These are phyloP conservation scores for Acanthochromis polyacanthus DNA, from an alignment of 2,113 vertebrate species.

Conservation along the genomic window DNA sequence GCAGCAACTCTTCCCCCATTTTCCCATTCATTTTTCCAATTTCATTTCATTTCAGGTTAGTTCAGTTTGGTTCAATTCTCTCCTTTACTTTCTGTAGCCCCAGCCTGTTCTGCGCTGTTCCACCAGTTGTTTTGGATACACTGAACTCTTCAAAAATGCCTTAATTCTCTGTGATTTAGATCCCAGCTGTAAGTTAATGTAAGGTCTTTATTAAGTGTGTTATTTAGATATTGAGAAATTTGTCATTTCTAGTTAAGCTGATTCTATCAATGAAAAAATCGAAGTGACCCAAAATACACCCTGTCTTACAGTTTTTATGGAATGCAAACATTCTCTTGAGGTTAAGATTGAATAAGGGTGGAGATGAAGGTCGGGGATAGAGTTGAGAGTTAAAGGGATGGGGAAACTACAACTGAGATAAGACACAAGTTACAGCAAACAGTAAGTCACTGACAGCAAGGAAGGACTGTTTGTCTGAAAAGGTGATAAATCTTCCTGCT, in stretches of 20 bases:
- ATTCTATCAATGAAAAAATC: not conserved
- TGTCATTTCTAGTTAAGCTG: not conserved
- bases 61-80: slow-evolving; percentile 22
- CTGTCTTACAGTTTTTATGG: not conserved
- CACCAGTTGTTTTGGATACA: no score
- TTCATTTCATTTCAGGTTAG: slow-evolving; percentile 18
- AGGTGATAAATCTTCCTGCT: not conserved
- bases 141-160: slow-evolving; percentile 1
- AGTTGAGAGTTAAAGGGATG: not conserved
- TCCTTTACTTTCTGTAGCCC: slow-evolving; percentile 1
- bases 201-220: slow-evolving; percentile 9
- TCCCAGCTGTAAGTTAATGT: slow-evolving; percentile 28
- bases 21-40: slow-evolving; percentile 32
- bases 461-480: slow-evolving; percentile 36
- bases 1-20: slow-evolving; percentile 16
- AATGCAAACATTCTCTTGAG: not conserved
- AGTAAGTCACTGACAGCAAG: slow-evolving; percentile 9
- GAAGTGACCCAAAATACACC: not conserved
- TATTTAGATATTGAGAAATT: not conserved
- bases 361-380: no score
- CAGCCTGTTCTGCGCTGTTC: no score
- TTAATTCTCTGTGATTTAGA: slow-evolving; percentile 24
- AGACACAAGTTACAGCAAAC: slow-evolving; percentile 19
- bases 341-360: not conserved
- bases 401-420: slow-evolving; percentile 3